Evolutionary conservation across 2,797 vertebrate genomes (phyloP).

Genomic region (Tenualosa ilisha): DNA sequence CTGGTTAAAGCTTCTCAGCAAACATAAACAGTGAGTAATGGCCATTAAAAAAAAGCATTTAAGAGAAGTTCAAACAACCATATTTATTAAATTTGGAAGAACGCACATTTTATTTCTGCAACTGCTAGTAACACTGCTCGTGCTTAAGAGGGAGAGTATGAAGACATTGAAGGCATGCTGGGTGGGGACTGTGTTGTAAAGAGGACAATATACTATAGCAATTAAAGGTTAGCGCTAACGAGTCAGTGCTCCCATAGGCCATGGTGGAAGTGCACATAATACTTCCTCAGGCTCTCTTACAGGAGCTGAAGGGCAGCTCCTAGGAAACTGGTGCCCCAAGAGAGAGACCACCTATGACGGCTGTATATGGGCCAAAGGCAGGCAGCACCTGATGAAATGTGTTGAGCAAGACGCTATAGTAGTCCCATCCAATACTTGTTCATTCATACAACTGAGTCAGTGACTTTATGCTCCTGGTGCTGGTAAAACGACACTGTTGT

Average conservation of each 20-base stretch:
- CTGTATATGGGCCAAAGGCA: neutral
- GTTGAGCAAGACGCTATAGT: too few species aligned
- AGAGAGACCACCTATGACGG: neutral
- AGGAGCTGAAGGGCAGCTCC: neutral
- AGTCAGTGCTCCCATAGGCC: neutral
- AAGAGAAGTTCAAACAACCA: too few species aligned
- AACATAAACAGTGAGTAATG: neutral
- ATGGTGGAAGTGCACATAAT: neutral
- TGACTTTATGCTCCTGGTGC: neutral
- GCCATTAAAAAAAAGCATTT: too few species aligned
- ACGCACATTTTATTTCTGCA: neutral
- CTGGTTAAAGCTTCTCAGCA: neutral
- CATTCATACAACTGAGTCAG: neutral
- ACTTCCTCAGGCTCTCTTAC: neutral
- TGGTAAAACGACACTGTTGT: too few species aligned
- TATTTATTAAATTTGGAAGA: too few species aligned
- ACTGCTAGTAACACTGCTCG: neutral
- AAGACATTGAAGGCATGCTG: neutral
- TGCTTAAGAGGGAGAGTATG: neutral
- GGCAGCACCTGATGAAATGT: too few species aligned
- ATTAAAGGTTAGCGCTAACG: neutral
- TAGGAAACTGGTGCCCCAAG: neutral
- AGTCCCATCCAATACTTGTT: neutral
- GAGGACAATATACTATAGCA: neutral
- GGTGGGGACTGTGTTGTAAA: neutral